Base-by-base conservation (phyloP, 2,797 vertebrate genomes). In the Chelon auratus region DNA sequence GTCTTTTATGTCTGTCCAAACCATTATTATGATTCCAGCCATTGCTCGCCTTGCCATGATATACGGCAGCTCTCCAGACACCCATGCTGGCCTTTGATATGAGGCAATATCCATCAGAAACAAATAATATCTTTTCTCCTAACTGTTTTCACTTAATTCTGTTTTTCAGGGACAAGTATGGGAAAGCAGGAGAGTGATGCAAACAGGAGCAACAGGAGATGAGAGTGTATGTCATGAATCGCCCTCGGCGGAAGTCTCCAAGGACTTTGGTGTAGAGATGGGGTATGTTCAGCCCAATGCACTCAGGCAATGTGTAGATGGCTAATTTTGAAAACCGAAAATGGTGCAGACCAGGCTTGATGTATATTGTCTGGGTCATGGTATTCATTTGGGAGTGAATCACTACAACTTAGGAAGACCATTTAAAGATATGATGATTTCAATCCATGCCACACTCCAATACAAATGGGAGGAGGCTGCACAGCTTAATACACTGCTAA, bases 101-200 rank as follows among this genome's bases (percentile, higher is more conserved):
- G 83, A 87, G 83, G 83, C 81, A 85, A 83, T 75, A 76, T 78
- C 68, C 68, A 76, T 73, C 76, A 77, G 58, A 73, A 80, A 84
- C 65, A 82, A 81, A 83, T 72, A 82, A 76, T 72, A 56, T 75
- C n/a, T 81, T 48, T 60, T 68, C 24, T 57, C 61, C 50, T 66
- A 81, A 80, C 80, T 18, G 13, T 62, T 83, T 79, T 53, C 68
- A 73, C 79, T 78, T 82, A 81, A 84, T 80, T 65, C 62, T 50
- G 53, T 75, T 78, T 84, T 73, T 82, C 57, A 47, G 72, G 72
- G 66, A 74, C 68, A 72, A 60, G 67, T 71, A 40, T 61, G 55
- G 56, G 64, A 78, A 75, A 72, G 63, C 18, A 54, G 54, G 36
- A 48, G 68, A 70, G 59, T 88, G 86, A 88, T 86, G 86, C 83